These are phyloP conservation scores for Bombus impatiens DNA, from an alignment of 1,140 invertebrate species.

Conservation along the genomic window DNA sequence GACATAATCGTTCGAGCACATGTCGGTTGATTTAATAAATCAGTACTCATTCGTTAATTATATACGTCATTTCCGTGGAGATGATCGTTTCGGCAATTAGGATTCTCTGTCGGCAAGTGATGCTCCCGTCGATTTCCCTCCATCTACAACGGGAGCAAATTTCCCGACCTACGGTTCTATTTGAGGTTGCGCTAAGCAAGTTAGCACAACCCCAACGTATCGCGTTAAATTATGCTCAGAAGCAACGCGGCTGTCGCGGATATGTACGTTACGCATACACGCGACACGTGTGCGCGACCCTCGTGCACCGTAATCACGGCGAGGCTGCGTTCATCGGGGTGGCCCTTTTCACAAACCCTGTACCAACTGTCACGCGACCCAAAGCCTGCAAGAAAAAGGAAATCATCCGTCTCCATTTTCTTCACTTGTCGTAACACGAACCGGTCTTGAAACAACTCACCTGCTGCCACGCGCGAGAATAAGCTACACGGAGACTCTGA, in stretches of 20 bases:
- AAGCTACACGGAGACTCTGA: background rate
- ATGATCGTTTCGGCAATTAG: constrained; percentile 55
- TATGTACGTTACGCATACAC: constrained; percentile 35
- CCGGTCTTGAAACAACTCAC: constrained; percentile 9
- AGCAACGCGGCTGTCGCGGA: constrained; percentile 52
- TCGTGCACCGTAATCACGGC: constrained; percentile 62
- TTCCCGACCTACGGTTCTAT: constrained; percentile 80
- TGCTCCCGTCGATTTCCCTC: constrained; percentile 20
- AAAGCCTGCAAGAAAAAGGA: constrained; percentile 60
- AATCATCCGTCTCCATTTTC: constrained; percentile 71
- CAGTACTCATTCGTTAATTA: constrained; percentile 40
- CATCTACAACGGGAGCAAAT: constrained; percentile 77
- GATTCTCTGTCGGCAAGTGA: constrained; percentile 42
- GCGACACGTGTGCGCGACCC: constrained; percentile 46
- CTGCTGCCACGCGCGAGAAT: background rate
- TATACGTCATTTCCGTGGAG: constrained; percentile 46
- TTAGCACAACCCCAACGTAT: constrained; percentile 82
- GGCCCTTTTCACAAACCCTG: constrained; percentile 54
- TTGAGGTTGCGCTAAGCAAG: constrained; percentile 82
- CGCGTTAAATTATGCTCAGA: constrained; percentile 68
- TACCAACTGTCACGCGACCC: constrained; percentile 59
- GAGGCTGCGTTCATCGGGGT: constrained; percentile 55
- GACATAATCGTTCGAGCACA: background rate
- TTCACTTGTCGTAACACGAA: constrained; percentile 59
- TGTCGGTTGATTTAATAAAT: constrained; percentile 37